Evolutionary conservation across 2,797 vertebrate genomes (phyloP).

Genomic region (Chelonia mydas): DNA sequence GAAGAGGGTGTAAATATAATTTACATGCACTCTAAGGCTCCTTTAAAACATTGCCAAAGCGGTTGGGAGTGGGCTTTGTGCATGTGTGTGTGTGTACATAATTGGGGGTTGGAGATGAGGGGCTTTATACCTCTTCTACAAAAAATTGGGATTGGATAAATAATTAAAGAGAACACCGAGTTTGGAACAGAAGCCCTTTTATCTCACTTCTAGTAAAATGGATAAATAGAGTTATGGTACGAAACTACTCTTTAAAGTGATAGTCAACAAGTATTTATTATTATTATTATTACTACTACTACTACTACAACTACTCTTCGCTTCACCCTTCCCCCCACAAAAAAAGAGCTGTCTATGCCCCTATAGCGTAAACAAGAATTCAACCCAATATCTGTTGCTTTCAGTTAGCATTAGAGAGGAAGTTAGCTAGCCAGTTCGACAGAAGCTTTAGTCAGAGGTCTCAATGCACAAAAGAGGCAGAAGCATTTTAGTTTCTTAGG

Average conservation of each 20-base stretch:
- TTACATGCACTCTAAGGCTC: neutral
- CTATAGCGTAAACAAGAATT: neutral
- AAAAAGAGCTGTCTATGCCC: neutral
- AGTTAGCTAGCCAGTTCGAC: neutral
- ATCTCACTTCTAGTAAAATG: neutral
- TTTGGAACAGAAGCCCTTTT: neutral
- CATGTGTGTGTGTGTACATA: too few relatives aligned
- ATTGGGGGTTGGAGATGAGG: too few relatives aligned
- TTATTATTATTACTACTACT: neutral
- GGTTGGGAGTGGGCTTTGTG: neutral
- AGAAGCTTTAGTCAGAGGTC: neutral
- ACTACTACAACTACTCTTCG: neutral
- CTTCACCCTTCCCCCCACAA: neutral
- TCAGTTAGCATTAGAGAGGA: neutral
- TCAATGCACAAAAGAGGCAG: neutral
- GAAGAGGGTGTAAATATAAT: neutral
- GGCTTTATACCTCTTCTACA: neutral
- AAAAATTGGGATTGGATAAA: neutral
- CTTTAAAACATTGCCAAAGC: neutral
- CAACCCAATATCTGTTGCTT: neutral
- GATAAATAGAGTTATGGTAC: neutral
- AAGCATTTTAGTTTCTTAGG: neutral
- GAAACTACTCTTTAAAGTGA: neutral
- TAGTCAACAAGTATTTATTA: neutral
- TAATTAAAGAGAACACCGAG: neutral